Base-by-base conservation (phyloP, 2,888 invertebrate genomes). In the Ormyrus pomaceus region DNA sequence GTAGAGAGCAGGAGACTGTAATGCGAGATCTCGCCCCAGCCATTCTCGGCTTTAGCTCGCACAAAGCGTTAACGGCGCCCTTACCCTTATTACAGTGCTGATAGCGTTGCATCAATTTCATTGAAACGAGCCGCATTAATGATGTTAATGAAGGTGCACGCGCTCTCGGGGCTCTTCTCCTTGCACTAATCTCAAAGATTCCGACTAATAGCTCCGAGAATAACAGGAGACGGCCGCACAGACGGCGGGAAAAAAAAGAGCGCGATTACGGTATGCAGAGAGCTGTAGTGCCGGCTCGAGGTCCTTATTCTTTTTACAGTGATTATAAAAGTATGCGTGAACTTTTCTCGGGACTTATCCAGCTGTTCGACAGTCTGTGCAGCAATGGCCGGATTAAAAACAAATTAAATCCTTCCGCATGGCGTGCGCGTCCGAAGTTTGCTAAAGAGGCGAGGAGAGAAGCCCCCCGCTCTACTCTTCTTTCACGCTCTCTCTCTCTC, bases 371-470 rank as follows among this genome's bases (percentile, higher is more conserved):
- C 62, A 62, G 62, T 62, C 62, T 48, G 62, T 7, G 62, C 62
- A 62, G 62, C 62, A 48, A 62, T 62, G 62, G 62, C 62, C 62
- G 62, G 62, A 62, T 62, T 62, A 62, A 62, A 62, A 62, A 62
- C 62, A 62, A 62, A 62, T 62, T 62, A 62, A 62, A 62, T 62
- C 62, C 62, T 62, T 62, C 62, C 62, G 48, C 62, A 62, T 62
- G 62, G 46, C 62, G 62, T 62, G 62, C 62, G 48, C 62, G 62
- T 62, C n/a, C 62, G 46, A 62, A 62, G 62, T 62, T 62, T 62
- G 11, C 62, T 62, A 62, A 62, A 48, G 62, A 62, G 62, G 62
- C 48, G 45, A 62, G 62, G 46, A 46, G 62, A 51, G 51, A 51
- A 51, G 2, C 51, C 9, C 9, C 9, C 9, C 7, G 7, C 62